Conservation (phyloP, 2,113 vertebrate species). For the Chunga burmeisteri region DNA sequence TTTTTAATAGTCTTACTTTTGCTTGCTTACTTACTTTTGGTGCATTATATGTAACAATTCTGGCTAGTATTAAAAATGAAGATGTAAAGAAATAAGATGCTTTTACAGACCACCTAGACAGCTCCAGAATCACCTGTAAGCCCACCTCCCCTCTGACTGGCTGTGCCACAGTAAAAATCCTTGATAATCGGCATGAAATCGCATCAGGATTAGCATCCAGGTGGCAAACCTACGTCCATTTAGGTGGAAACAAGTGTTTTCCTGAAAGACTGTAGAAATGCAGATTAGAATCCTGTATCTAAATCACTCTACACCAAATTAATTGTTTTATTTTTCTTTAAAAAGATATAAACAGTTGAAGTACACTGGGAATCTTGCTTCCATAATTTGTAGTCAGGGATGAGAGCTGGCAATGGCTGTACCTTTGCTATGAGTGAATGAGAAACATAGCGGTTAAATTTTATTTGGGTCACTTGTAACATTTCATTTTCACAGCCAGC, state of each 20-base stretch:
- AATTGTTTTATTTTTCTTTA: neutral
- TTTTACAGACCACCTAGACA: neutral
- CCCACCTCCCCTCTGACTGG: neutral
- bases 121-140: neutral
- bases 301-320: neutral
- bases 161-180: neutral
- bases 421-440: neutral
- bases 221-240: neutral
- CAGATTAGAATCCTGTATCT: neutral
- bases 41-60: neutral
- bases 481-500: constrained; percentile 34
- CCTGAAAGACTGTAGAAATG: neutral
- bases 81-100: neutral
- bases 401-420: neutral
- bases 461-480: constrained; percentile 46
- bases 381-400: neutral
- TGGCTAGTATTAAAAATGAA: neutral
- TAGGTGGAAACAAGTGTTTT: neutral
- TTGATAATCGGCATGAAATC: neutral
- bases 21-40: neutral
- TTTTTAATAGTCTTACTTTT: neutral
- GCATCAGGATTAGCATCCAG: neutral
- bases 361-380: neutral
- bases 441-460: neutral
- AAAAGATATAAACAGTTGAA: neutral